Conservation (phyloP, 1,140 invertebrate species). For the Helicoverpa armigera region DNA sequence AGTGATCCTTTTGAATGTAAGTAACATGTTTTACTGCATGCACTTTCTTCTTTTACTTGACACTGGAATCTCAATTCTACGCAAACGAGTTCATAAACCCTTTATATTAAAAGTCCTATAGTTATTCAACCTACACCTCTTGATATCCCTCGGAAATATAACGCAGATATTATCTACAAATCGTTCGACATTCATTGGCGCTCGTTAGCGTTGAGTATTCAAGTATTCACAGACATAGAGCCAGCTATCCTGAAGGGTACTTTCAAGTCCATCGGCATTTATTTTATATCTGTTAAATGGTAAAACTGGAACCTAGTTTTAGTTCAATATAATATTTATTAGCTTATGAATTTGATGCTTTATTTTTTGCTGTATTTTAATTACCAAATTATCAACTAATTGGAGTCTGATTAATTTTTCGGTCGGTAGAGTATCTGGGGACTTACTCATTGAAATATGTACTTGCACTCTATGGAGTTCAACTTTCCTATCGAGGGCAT, state of each 20-base stretch:
- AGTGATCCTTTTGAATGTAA: no score
- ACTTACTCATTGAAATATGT: no score
- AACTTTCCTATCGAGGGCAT: no score
- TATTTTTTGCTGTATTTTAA: not conserved
- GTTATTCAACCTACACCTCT: not conserved
- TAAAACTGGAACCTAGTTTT: constrained; percentile 6
- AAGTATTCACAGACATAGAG: constrained; percentile 46
- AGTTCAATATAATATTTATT: constrained; percentile 2
- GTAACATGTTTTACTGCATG: no score
- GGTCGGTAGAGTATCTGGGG: no score
- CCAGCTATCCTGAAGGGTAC: constrained; percentile 22
- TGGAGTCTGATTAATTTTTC: no score
- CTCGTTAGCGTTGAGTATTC: constrained; percentile 44
- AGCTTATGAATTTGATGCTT: not conserved
- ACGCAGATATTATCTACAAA: constrained; percentile 2
- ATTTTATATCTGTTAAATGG: constrained; percentile 26
- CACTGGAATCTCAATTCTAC: not conserved
- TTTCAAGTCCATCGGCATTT: constrained; percentile 30
- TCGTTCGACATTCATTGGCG: constrained; percentile 52
- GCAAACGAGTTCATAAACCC: not conserved
- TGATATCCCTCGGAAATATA: constrained; percentile 31
- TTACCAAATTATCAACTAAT: no score
- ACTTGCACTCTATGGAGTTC: no score
- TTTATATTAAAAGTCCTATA: not conserved
- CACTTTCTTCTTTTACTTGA: no score